Percentiles rank a stretch among this genome's conserved stretches.
phyloP scores from a whole-genome alignment of 2,113 vertebrate genomes.

The Platysternon megacephalum region DNA sequence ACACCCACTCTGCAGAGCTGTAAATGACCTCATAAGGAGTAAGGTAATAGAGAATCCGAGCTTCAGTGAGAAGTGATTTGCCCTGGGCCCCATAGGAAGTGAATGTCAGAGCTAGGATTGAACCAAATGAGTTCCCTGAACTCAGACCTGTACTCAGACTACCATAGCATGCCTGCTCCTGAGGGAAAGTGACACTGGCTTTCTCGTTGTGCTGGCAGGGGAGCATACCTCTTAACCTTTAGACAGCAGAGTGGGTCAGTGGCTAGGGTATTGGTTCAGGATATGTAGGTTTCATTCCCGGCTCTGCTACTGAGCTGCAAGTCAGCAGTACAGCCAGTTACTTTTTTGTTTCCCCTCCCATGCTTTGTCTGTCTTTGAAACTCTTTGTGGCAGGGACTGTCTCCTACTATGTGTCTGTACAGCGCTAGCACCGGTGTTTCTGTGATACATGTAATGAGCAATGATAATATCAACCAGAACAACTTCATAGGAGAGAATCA shows the following conservation, averaged over 20 bases:
- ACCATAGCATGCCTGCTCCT: background rate
- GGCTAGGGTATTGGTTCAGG: background rate
- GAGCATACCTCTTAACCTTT: background rate
- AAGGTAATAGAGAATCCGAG: background rate
- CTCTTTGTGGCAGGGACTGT: background rate
- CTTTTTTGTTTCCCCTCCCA: background rate
- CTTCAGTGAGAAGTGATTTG: background rate
- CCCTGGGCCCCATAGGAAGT: background rate
- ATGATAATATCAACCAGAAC: background rate
- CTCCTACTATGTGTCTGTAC: background rate
- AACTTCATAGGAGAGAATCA: background rate
- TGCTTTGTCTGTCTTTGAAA: background rate
- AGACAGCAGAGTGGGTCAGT: background rate
- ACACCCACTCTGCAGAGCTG: background rate
- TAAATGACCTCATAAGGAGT: background rate
- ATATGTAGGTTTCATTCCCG: background rate
- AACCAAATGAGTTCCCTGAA: background rate
- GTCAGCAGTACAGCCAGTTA: background rate
- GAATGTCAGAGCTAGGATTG: background rate
- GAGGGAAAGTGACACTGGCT: background rate
- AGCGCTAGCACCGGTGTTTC: background rate
- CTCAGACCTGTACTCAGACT: background rate
- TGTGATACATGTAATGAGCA: background rate
- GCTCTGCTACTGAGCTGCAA: too few species aligned
- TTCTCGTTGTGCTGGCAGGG: background rate